Conservation (phyloP, 2,113 vertebrate genomes). For the Epinephelus cyanopodus region DNA sequence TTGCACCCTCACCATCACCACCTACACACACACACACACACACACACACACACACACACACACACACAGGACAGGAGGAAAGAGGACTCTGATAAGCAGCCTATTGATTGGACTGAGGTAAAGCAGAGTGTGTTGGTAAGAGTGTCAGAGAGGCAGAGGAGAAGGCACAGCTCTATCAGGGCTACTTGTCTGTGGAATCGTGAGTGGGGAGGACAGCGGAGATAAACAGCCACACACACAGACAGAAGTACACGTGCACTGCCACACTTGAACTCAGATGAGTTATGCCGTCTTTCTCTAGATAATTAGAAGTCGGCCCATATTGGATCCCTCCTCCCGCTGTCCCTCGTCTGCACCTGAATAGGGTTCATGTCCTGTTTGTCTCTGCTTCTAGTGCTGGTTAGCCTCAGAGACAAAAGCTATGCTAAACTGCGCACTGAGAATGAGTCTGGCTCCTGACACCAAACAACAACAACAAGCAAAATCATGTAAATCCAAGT, state of each 20-base stretch:
- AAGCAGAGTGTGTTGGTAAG: slow-evolving; percentile 63
- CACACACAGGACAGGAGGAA: slow-evolving; percentile 2
- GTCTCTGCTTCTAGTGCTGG: not conserved
- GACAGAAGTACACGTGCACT: not conserved
- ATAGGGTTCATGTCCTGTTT: not conserved
- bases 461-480: slow-evolving; percentile 13
- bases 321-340: not conserved
- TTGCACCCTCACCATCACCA: slow-evolving; percentile 17
- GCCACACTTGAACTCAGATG: slow-evolving; percentile 9
- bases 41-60: not conserved
- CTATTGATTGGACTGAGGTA: slow-evolving; percentile 74
- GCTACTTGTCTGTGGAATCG: slow-evolving; percentile 43
- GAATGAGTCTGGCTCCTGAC: not conserved
- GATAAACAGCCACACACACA: slow-evolving; percentile 20
- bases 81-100: slow-evolving; percentile 62
- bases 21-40: slow-evolving; percentile 10
- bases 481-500: not conserved
- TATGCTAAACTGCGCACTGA: not conserved
- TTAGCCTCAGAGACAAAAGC: slow-evolving; percentile 9
- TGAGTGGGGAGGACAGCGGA: slow-evolving; percentile 29
- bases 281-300: slow-evolving; percentile 18
- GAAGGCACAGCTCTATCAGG: slow-evolving; percentile 69
- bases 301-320: slow-evolving; percentile 3
- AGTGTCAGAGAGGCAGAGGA: slow-evolving; percentile 60
- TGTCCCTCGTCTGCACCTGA: not conserved